These are phyloP conservation scores for Cylindroiulus punctatus DNA, from an alignment of 2,888 invertebrate species.

Conservation along the genomic window DNA sequence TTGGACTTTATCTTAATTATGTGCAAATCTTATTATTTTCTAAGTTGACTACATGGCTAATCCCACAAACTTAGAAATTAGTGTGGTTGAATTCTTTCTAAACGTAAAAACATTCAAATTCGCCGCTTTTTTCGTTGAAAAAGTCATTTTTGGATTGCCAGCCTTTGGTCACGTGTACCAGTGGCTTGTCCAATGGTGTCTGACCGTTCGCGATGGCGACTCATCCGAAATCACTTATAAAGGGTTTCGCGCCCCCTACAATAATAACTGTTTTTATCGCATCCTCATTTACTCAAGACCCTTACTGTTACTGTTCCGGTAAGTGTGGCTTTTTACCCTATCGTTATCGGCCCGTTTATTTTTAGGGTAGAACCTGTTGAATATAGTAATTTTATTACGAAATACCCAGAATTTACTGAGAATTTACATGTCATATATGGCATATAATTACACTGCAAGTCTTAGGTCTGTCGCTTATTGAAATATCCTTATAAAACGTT, in stretches of 20 bases:
- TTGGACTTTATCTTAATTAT: too few relatives aligned
- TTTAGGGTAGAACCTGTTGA: background rate
- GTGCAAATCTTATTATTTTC: too few relatives aligned
- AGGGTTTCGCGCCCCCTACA: conserved; percentile 43
- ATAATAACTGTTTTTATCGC: conserved; percentile 41
- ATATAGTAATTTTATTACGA: background rate
- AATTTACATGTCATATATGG: background rate
- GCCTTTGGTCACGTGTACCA: background rate
- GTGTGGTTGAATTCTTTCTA: background rate
- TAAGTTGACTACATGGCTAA: too few relatives aligned
- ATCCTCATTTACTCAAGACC: conserved; percentile 21
- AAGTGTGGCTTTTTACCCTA: background rate
- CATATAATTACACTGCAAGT: background rate
- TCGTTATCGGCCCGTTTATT: background rate
- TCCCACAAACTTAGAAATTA: too few relatives aligned
- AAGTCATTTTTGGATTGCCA: background rate
- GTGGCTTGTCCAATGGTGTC: background rate
- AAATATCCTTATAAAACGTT: background rate
- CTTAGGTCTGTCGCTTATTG: background rate
- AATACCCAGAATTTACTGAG: background rate
- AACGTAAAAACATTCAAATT: background rate
- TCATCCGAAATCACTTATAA: conserved; percentile 1
- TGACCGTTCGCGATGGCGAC: background rate
- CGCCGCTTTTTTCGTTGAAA: background rate
- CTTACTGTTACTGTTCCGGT: conserved; percentile 34